Percentiles rank a stretch among this genome's conserved stretches.
phyloP scores from a whole-genome alignment of 2,888 invertebrate species.

The Pyrgus malvae region DNA sequence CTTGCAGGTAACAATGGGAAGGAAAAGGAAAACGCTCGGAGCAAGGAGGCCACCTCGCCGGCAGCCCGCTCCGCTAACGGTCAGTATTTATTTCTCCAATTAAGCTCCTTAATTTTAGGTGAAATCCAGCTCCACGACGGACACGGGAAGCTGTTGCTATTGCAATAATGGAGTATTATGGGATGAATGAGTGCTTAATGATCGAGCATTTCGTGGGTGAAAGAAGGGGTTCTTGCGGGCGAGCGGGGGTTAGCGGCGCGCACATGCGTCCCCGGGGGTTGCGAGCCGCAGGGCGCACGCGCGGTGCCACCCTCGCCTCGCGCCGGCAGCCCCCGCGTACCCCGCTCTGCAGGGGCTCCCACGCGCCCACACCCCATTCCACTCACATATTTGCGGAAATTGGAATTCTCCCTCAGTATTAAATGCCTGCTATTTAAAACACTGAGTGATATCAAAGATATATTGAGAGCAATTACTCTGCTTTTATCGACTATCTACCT shows the following conservation, averaged over 20 bases:
- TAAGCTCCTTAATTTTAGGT: background rate
- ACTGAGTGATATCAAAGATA: slow-evolving; percentile 21
- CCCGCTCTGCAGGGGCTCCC: slow-evolving; percentile 51
- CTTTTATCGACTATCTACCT: too few species aligned
- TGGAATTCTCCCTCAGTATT: slow-evolving; percentile 60
- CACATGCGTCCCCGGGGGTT: slow-evolving; percentile 35
- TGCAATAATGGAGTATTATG: slow-evolving; percentile 54
- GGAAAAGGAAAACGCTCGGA: slow-evolving; percentile 84
- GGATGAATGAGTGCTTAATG: slow-evolving; percentile 71
- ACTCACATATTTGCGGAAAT: slow-evolving; percentile 72
- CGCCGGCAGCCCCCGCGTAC: slow-evolving; percentile 41
- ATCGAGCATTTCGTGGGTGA: slow-evolving; percentile 51
- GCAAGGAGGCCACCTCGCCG: slow-evolving; percentile 86
- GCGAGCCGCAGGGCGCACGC: slow-evolving; percentile 52
- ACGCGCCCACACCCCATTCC: slow-evolving; percentile 64
- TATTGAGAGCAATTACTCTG: background rate
- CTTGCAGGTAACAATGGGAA: slow-evolving; percentile 88
- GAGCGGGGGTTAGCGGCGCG: slow-evolving; percentile 39
- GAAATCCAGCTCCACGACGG: background rate
- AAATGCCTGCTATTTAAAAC: slow-evolving; percentile 38
- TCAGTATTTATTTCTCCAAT: slow-evolving; percentile 51
- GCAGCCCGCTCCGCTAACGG: slow-evolving; percentile 85
- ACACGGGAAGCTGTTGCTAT: slow-evolving; percentile 45
- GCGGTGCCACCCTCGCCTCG: slow-evolving; percentile 43
- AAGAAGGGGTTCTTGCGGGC: slow-evolving; percentile 39